A percentile compares a stretch with the other conserved stretches of the same genome.
Conservation (phyloP, 2,113 vertebrate species). For the Zapus hudsonius region DNA sequence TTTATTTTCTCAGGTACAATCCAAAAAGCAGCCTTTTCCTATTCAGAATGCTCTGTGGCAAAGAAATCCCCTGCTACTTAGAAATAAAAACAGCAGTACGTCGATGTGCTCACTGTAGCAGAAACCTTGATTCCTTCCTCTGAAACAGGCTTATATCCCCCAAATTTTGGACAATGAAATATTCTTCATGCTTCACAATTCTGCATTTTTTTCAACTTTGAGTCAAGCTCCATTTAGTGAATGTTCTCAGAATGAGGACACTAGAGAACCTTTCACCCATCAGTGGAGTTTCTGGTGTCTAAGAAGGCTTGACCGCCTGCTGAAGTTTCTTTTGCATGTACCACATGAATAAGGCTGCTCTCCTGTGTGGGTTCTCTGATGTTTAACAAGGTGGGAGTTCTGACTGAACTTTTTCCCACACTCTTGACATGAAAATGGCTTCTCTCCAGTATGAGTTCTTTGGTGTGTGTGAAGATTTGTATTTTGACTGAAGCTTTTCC, state of each 20-base stretch:
- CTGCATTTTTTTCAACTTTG: background rate
- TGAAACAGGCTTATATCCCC: background rate
- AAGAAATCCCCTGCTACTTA: background rate
- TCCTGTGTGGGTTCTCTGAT: conserved; percentile 79
- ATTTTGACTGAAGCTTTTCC: conserved; percentile 92
- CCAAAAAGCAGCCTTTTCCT: background rate
- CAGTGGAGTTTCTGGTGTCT: conserved; percentile 79
- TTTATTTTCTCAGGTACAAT: background rate
- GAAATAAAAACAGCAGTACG: background rate
- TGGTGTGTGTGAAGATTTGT: conserved; percentile 90
- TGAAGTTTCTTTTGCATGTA: conserved; percentile 76
- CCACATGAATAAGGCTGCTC: conserved; percentile 73
- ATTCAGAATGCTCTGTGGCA: conserved; percentile 16
- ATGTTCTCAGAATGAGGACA: conserved; percentile 16
- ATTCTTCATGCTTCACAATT: conserved; percentile 30
- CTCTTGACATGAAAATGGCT: conserved; percentile 79
- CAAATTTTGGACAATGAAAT: conserved; percentile 36
- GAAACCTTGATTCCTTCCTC: background rate
- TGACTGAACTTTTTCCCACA: conserved; percentile 82
- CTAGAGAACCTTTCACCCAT: background rate
- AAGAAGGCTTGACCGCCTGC: conserved; percentile 77
- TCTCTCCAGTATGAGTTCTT: conserved; percentile 86
- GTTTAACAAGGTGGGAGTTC: conserved; percentile 77
- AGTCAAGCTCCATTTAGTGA: background rate
- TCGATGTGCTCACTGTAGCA: background rate